A percentile compares a stretch with the other conserved stretches of the same genome.
Conservation (phyloP, 1,140 invertebrate genomes). For the Campoletis sonorensis region DNA sequence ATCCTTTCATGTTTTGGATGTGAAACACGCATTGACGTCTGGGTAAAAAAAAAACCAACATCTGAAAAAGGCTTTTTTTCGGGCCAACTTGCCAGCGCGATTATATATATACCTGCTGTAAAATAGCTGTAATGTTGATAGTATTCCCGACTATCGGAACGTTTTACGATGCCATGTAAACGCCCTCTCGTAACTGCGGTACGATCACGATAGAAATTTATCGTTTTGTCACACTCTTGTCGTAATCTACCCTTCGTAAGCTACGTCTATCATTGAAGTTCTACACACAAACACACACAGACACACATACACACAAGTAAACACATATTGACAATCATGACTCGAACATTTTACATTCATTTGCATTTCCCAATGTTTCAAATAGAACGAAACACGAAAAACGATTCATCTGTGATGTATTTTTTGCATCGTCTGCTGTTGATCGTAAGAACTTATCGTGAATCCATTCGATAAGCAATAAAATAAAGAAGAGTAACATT, state of each 20-base stretch:
- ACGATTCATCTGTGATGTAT: background rate
- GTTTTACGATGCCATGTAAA: slow-evolving; percentile 34
- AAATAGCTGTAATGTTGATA: slow-evolving; percentile 4
- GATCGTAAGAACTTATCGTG: background rate
- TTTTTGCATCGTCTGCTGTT: background rate
- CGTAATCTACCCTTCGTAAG: background rate
- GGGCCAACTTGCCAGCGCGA: background rate
- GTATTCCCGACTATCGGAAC: background rate
- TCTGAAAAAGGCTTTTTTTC: background rate
- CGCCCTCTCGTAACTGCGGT: slow-evolving; percentile 31
- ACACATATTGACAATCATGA: background rate
- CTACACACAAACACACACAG: background rate
- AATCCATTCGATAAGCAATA: background rate
- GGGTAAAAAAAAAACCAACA: background rate
- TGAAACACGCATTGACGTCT: background rate
- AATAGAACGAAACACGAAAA: background rate
- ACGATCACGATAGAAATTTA: slow-evolving; percentile 36
- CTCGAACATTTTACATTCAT: background rate
- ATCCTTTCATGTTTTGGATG: background rate
- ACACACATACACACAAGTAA: background rate
- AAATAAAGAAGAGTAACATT: background rate
- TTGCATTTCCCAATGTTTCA: background rate
- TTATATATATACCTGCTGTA: slow-evolving; percentile 13
- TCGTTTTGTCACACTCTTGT: slow-evolving; percentile 39
- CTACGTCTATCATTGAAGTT: background rate